Conservation (phyloP, 1,140 invertebrate genomes). For the Penaeus vannamei region DNA sequence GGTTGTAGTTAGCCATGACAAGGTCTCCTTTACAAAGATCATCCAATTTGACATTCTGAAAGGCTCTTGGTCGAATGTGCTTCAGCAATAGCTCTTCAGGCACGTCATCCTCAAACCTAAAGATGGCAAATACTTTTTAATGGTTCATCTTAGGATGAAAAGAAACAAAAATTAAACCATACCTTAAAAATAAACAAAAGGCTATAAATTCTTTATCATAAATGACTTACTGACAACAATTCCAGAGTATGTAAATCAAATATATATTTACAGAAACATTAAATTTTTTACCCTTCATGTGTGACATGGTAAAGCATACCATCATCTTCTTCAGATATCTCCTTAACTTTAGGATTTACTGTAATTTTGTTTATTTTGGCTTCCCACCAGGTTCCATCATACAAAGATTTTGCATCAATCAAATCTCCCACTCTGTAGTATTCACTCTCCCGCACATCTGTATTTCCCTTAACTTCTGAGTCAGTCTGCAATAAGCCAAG, state of each 20-base stretch:
- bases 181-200: background rate
- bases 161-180: conserved; percentile 32
- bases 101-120: conserved; percentile 74
- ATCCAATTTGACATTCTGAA: conserved; percentile 74
- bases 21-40: conserved; percentile 77
- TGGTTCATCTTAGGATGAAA: background rate
- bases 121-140: background rate
- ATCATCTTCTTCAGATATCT: conserved; percentile 69
- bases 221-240: too few species aligned
- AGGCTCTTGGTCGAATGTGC: conserved; percentile 80
- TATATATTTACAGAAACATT: conserved; percentile 69
- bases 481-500: background rate
- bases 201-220: too few species aligned
- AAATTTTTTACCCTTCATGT: conserved; percentile 71
- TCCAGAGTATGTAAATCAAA: background rate
- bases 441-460: conserved; percentile 74
- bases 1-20: conserved; percentile 85
- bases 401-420: conserved; percentile 78
- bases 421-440: conserved; percentile 80
- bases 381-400: conserved; percentile 74
- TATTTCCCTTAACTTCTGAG: background rate
- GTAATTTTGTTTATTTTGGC: conserved; percentile 72
- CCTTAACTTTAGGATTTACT: conserved; percentile 46
- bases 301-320: conserved; percentile 71
- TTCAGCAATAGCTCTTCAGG: conserved; percentile 72